Conservation (phyloP, 2,113 vertebrate genomes). For the Talpa occidentalis region DNA sequence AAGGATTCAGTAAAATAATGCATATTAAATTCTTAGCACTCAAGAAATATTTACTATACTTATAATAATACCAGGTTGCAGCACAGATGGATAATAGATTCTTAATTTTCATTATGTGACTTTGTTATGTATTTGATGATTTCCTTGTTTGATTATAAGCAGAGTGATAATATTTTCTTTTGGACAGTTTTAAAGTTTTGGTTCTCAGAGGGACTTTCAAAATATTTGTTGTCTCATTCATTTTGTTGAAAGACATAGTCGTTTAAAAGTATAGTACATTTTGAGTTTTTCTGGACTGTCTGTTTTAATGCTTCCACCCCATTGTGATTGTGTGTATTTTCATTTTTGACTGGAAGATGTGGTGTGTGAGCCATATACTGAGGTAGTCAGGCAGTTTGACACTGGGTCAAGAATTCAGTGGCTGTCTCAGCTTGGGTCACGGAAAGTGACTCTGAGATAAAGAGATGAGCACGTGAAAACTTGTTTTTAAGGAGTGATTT, state of each 20-base stretch:
- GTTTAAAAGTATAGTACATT: background rate
- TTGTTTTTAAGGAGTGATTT: background rate
- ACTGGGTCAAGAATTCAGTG: background rate
- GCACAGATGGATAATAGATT: background rate
- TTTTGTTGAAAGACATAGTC: background rate
- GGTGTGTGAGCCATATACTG: no score
- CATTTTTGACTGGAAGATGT: background rate
- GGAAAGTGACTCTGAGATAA: background rate
- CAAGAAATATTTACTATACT: background rate
- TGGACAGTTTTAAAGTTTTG: constrained; percentile 15
- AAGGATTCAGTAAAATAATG: background rate
- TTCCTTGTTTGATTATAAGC: constrained; percentile 9
- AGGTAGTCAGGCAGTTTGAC: background rate
- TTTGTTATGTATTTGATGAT: background rate
- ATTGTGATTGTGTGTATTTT: background rate
- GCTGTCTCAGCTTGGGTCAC: background rate
- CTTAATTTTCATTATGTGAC: background rate
- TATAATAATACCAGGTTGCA: background rate
- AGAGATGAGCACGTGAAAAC: background rate
- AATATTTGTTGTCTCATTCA: background rate
- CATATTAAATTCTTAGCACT: background rate
- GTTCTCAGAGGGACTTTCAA: constrained; percentile 23
- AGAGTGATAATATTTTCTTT: constrained; percentile 18
- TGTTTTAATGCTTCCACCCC: background rate
- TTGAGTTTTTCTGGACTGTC: background rate